Evolutionary conservation across 1,140 invertebrate genomes (phyloP).

Genomic region (Cardiocondyla obscurior): DNA sequence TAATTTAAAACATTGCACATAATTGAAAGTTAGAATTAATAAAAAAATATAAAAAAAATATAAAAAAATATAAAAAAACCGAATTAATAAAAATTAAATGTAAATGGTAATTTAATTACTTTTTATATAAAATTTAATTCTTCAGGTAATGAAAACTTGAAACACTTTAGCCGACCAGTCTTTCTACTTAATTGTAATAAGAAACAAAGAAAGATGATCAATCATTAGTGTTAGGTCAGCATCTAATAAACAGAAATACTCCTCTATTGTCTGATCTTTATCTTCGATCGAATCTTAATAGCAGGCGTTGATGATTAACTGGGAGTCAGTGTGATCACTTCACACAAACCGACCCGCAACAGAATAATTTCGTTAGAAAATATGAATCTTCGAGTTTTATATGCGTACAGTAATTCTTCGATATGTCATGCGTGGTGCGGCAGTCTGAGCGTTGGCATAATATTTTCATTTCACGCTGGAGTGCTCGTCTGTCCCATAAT

Average conservation of each 20-base stretch:
- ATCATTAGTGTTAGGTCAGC: neutral
- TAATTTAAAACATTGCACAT: neutral
- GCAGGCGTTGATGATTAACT: neutral
- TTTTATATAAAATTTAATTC: neutral
- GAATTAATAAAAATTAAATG: too few relatives aligned
- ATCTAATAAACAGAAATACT: slow-evolving; percentile 31
- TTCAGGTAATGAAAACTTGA: neutral
- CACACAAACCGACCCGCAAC: neutral
- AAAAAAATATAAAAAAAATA: neutral
- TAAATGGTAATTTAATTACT: neutral
- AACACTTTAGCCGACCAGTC: neutral
- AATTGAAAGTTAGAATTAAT: neutral
- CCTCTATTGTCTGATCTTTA: slow-evolving; percentile 24
- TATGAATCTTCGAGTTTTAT: slow-evolving; percentile 11
- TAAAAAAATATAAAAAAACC: too few relatives aligned
- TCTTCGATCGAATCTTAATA: slow-evolving; percentile 32
- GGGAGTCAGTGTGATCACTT: neutral
- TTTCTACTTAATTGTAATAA: neutral
- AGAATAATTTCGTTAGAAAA: slow-evolving; percentile 19
- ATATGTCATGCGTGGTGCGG: slow-evolving; percentile 55
- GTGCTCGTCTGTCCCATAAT: slow-evolving; percentile 73
- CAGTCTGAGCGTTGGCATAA: slow-evolving; percentile 70
- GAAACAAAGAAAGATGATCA: slow-evolving; percentile 14
- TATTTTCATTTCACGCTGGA: slow-evolving; percentile 80
- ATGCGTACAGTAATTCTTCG: slow-evolving; percentile 53